Base-by-base conservation (phyloP, 2,797 vertebrate genomes). In the Acanthopagrus latus region DNA sequence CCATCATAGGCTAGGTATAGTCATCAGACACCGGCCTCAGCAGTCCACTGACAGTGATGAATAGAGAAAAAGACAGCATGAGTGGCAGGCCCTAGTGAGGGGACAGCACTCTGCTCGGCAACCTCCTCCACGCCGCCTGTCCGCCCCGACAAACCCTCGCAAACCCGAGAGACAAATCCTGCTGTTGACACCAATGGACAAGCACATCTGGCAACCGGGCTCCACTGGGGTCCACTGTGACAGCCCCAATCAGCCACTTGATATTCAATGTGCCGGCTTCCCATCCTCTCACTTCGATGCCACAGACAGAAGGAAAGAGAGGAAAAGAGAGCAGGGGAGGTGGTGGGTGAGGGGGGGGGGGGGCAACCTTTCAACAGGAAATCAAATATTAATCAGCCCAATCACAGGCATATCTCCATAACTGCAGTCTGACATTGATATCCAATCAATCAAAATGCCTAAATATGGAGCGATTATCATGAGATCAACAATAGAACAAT, bases 301-400 rank as follows among this genome's bases (percentile, higher is more conserved):
- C 48, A 18, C 41, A 56, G 75, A 73, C 29, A 54, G 76, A 71
- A 13, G 54, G 48, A 57, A 73, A 72, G 66, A 74, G 64, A 76
- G 83, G 52, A 50, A 57, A 47, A 47, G 16, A 8, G 43, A 44
- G 43, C 12, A 10, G 10, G 50, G 50, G n/a, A 3, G 47, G 47
- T 7, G 18, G 8, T 9, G 50, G 29, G 29, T 33, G 29, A 4
- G 17, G 13, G 6, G 16, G 23, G 51, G 12, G 33, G 56, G 73
- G 71, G 71, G 52, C 38, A 51, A 67, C 58, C 73, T 88, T 90
- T 93, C 68, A 89, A 88, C 78, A 71, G 79, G 56, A 85, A 84
- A 94, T 93, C 64, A 92, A 94, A 92, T 93, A 91, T 90, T 90
- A 92, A 92, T 89, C 72, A 83, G 75, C 59, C 79, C 86, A 91